Conservation (phyloP, 2,797 vertebrate species). For the Prunella strophiata region DNA sequence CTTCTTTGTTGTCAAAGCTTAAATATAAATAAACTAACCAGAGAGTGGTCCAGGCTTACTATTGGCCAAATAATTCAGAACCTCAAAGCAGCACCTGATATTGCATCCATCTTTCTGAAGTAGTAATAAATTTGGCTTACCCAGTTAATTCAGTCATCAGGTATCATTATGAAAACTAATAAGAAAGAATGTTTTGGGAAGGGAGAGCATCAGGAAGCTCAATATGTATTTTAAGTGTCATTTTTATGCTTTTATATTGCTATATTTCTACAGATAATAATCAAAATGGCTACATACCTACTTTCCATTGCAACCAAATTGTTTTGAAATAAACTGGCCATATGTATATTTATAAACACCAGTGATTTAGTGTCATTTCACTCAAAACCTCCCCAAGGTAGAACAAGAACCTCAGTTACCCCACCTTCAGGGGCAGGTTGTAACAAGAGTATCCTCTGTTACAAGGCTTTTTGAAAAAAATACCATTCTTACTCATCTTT, state of each 20-base stretch:
- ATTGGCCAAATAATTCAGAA: neutral
- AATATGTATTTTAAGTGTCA: neutral
- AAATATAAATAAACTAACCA: neutral
- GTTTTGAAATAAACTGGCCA: neutral
- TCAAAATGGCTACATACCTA: neutral
- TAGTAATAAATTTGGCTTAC: neutral
- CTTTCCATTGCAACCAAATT: neutral
- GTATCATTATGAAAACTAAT: neutral
- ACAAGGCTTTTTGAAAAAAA: neutral
- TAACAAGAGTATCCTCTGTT: neutral
- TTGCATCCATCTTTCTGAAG: neutral
- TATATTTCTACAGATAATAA: neutral
- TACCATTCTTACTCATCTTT: neutral
- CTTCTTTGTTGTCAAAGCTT: neutral
- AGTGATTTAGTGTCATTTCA: neutral
- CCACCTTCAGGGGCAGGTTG: rapidly evolving
- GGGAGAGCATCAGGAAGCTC: neutral
- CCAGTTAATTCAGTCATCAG: neutral
- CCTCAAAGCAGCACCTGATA: neutral
- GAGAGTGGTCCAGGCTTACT: neutral
- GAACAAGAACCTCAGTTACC: neutral
- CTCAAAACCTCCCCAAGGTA: neutral
- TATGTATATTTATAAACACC: neutral
- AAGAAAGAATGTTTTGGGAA: neutral
- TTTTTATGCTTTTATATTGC: neutral